phyloP scores from a whole-genome alignment of 1,140 invertebrate genomes.

The Magallana angulata region DNA sequence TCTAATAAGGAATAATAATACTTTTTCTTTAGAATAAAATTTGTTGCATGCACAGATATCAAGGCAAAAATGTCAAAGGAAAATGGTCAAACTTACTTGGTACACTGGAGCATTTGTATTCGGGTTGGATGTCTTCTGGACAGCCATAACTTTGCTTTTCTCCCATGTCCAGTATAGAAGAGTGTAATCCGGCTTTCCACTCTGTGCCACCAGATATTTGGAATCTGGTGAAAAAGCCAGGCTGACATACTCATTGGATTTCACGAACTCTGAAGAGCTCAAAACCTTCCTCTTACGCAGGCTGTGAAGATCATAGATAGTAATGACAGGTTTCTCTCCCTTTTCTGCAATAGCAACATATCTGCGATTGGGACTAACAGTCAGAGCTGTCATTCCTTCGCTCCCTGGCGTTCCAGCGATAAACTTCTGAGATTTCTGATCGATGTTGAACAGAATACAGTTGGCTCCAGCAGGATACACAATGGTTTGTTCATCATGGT shows the following conservation, averaged over 20 bases:
- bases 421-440: conserved; percentile 80
- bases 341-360: conserved; percentile 79
- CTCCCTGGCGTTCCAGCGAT: conserved; percentile 79
- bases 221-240: conserved; percentile 89
- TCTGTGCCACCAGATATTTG: conserved; percentile 88
- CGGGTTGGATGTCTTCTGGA: conserved; percentile 83
- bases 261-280: conserved; percentile 73
- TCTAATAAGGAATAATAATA: not conserved
- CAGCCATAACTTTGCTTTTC: conserved; percentile 89
- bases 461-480: conserved; percentile 80
- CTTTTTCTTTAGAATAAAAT: not conserved
- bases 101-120: conserved; percentile 78
- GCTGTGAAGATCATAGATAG: conserved; percentile 80
- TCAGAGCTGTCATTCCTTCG: conserved; percentile 78
- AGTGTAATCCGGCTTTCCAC: conserved; percentile 89
- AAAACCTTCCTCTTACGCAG: conserved; percentile 80
- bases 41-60: no score
- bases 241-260: conserved; percentile 84
- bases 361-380: conserved; percentile 79
- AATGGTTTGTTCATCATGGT: conserved; percentile 79
- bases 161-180: conserved; percentile 92
- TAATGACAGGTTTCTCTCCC: conserved; percentile 79
- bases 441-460: conserved; percentile 80
- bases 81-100: conserved; percentile 72
- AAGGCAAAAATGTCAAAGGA: no score